Conservation (phyloP, 2,797 vertebrate genomes). For the Sorex maritimensis region DNA sequence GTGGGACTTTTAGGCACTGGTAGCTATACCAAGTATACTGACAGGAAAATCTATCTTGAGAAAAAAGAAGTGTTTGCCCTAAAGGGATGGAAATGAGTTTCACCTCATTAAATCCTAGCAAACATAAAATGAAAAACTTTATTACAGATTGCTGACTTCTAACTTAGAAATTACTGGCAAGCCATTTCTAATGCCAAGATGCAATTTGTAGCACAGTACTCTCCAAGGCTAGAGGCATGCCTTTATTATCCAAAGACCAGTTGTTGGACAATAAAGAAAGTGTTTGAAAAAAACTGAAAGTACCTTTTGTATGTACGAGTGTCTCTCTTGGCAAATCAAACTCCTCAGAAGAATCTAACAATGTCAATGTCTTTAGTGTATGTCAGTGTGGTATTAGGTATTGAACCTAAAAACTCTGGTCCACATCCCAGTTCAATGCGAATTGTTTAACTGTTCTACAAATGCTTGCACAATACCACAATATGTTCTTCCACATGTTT, state of each 20-base stretch:
- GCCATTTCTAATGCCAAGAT: constrained; percentile 49
- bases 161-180: constrained; percentile 42
- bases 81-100: neutral
- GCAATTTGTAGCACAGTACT: constrained; percentile 5
- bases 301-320: neutral
- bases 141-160: constrained; percentile 41
- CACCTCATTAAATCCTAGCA: constrained; percentile 54
- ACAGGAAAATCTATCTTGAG: constrained; percentile 68
- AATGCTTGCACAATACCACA: no score
- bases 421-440: no score
- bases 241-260: constrained; percentile 53
- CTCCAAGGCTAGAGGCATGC: neutral
- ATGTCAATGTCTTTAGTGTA: no score
- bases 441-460: no score
- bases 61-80: constrained; percentile 27
- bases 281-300: neutral
- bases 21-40: constrained; percentile 8
- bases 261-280: neutral
- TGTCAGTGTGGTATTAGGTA: no score
- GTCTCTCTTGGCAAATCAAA: constrained; percentile 6
- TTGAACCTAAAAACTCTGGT: no score
- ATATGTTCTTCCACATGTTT: no score
- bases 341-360: neutral
- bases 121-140: constrained; percentile 65
- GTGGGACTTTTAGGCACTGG: constrained; percentile 28